These are phyloP conservation scores for Eucidaris tribuloides DNA, from an alignment of 35 echinoderm and acorn worm species.

Conservation along the genomic window DNA sequence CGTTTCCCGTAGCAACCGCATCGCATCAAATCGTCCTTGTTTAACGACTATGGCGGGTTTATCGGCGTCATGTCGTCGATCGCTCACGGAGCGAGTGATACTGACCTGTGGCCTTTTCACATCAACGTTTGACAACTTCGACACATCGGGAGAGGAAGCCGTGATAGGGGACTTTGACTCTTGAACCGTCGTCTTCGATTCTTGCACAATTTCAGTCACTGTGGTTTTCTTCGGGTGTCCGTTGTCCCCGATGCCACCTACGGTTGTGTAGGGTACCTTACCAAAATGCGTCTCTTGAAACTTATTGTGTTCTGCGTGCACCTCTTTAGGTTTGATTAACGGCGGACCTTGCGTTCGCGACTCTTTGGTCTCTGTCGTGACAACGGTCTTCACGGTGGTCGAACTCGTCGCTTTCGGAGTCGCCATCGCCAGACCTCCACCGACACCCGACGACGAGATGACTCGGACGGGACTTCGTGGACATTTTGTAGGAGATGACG, in stretches of 20 bases:
- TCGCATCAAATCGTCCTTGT: slow-evolving; percentile 75
- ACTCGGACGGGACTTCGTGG: slow-evolving; percentile 6
- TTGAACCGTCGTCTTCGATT: slow-evolving; percentile 14
- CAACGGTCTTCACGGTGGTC: slow-evolving; percentile 29
- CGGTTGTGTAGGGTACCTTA: neutral
- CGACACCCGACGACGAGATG: neutral
- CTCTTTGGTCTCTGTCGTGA: slow-evolving; percentile 21
- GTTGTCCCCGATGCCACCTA: neutral
- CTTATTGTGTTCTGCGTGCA: neutral
- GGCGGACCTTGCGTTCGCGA: slow-evolving; percentile 19
- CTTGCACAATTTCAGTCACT: slow-evolving; percentile 17
- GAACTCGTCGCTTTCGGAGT: neutral
- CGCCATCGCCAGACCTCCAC: slow-evolving; percentile 8
- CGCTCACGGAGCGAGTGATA: neutral
- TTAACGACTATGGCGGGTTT: slow-evolving; percentile 31
- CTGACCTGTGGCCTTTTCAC: neutral
- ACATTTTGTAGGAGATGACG: slow-evolving; percentile 33
- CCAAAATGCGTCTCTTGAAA: slow-evolving; percentile 18
- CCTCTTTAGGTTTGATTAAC: neutral
- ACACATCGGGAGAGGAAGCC: slow-evolving; percentile 35
- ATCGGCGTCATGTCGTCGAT: slow-evolving; percentile 17
- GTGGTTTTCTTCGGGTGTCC: neutral
- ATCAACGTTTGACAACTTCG: neutral
- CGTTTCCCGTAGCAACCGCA: slow-evolving; percentile 77
- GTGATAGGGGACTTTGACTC: slow-evolving; percentile 1